Conservation (phyloP, 2,113 vertebrate genomes). For the Poeciliopsis retropinna region DNA sequence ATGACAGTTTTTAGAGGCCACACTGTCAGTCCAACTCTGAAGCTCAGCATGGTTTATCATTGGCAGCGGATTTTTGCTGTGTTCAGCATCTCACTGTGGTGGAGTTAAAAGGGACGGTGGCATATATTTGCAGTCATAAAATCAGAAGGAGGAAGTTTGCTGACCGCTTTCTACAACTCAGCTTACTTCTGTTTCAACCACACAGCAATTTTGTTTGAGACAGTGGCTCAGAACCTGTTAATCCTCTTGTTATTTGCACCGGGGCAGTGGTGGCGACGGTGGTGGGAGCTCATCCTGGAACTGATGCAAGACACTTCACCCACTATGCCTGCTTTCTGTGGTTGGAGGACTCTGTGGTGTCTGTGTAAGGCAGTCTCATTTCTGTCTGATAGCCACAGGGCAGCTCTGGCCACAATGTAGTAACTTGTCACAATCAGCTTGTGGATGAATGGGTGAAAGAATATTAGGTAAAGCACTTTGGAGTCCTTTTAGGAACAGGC, state of each 20-base stretch:
- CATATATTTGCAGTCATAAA: constrained; percentile 28
- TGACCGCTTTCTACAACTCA: not conserved
- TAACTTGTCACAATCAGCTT: too few relatives aligned
- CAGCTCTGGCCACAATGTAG: too few relatives aligned
- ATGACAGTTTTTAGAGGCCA: constrained; percentile 25
- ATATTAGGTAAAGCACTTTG: too few relatives aligned
- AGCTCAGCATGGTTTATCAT: constrained; percentile 34
- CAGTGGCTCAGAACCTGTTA: not conserved
- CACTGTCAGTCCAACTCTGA: constrained; percentile 16
- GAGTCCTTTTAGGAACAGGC: too few relatives aligned
- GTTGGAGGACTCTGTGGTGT: too few relatives aligned
- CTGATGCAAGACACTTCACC: too few relatives aligned
- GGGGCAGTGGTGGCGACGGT: too few relatives aligned
- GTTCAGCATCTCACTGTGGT: constrained; percentile 38
- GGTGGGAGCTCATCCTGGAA: too few relatives aligned
- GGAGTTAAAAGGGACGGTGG: constrained; percentile 23
- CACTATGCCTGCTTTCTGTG: too few relatives aligned
- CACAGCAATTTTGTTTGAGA: constrained; percentile 3
- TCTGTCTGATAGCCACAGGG: too few relatives aligned
- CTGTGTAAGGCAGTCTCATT: too few relatives aligned
- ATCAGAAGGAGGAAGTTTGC: constrained; percentile 11
- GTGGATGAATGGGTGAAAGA: too few relatives aligned
- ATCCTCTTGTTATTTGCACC: not conserved
- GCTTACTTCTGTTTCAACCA: not conserved
- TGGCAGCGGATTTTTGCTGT: constrained; percentile 38